Percentiles rank a stretch among this genome's conserved stretches.
Conservation (phyloP, 2,888 invertebrate genomes). For the Cephus rjabovi region DNA sequence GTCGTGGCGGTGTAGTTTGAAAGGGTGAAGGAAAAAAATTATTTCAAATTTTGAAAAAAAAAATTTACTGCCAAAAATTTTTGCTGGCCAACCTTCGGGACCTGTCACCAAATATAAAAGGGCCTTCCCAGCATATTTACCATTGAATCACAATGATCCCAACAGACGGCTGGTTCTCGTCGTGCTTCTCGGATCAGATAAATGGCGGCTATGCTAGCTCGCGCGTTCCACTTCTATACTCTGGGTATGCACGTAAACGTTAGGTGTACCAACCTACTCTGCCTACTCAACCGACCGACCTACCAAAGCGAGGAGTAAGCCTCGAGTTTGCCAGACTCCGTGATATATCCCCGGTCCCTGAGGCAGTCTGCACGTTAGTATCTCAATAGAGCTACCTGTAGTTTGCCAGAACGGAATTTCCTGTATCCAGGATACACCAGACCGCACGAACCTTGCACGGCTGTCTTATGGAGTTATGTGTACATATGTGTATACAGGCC, state of each 20-base stretch:
- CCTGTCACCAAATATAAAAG: no score
- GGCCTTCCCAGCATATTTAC: no score
- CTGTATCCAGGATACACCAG: neutral
- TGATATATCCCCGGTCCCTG: neutral
- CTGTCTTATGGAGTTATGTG: neutral
- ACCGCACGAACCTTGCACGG: neutral
- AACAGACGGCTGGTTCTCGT: slow-evolving; percentile 30
- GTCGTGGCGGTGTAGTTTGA: neutral
- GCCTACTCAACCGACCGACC: neutral
- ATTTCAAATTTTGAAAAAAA: neutral
- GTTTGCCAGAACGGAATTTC: neutral
- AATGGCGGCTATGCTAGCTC: slow-evolving; percentile 20
- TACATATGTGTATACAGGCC: no score
- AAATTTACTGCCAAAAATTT: slow-evolving; percentile 16
- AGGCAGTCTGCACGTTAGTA: neutral
- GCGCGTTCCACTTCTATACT: neutral
- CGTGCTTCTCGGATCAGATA: slow-evolving; percentile 42
- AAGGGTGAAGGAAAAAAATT: rapidly evolving
- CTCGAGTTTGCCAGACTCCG: neutral
- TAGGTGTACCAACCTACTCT: neutral
- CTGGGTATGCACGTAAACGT: neutral
- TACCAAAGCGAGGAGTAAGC: neutral
- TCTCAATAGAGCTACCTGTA: neutral
- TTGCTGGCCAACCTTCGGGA: no score
- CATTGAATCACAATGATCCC: slow-evolving; percentile 25